Percentiles rank a stretch among this genome's conserved stretches.
Evolutionary conservation across 2,888 invertebrate species (phyloP).

Genomic region (Troglohyphantes excavatus): DNA sequence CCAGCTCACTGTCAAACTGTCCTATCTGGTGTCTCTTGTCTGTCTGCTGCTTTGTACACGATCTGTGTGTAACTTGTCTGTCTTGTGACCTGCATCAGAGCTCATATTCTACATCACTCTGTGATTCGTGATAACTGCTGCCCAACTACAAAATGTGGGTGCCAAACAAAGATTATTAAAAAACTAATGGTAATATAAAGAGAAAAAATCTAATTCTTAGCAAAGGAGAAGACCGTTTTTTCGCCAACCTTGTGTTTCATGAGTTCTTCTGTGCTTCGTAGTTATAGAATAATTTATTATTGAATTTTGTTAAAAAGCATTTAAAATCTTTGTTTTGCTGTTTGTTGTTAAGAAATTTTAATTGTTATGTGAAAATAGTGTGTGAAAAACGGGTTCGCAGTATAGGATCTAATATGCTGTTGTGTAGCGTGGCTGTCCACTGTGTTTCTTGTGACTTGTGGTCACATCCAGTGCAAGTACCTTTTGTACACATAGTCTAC

Average conservation of each 20-base stretch:
- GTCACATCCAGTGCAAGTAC: slow-evolving; percentile 77
- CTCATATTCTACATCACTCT: slow-evolving; percentile 79
- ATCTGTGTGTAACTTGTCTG: slow-evolving; percentile 75
- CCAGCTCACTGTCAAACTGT: slow-evolving; percentile 78
- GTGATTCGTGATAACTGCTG: slow-evolving; percentile 79
- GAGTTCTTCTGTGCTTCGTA: slow-evolving; percentile 74
- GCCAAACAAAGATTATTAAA: slow-evolving; percentile 74
- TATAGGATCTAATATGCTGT: slow-evolving; percentile 76
- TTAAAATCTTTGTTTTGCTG: slow-evolving; percentile 78
- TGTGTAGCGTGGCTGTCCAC: slow-evolving; percentile 76
- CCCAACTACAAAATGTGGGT: slow-evolving; percentile 78
- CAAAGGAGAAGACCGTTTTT: slow-evolving; percentile 61
- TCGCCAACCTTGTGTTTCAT: slow-evolving; percentile 47
- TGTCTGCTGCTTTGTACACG: slow-evolving; percentile 78
- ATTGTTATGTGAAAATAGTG: slow-evolving; percentile 76
- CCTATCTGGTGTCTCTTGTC: slow-evolving; percentile 67
- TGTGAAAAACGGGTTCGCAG: slow-evolving; percentile 77
- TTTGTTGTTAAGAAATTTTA: slow-evolving; percentile 79
- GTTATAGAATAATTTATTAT: slow-evolving; percentile 76
- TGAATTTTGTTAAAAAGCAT: slow-evolving; percentile 73
- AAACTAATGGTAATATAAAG: slow-evolving; percentile 28
- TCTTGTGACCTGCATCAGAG: slow-evolving; percentile 78
- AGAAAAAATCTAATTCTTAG: slow-evolving; percentile 58
- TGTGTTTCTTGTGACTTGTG: slow-evolving; percentile 71
- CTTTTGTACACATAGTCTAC: slow-evolving; percentile 77